Evolutionary conservation across 2,888 invertebrate species (phyloP).

Genomic region (Toxonevra muliebris): DNA sequence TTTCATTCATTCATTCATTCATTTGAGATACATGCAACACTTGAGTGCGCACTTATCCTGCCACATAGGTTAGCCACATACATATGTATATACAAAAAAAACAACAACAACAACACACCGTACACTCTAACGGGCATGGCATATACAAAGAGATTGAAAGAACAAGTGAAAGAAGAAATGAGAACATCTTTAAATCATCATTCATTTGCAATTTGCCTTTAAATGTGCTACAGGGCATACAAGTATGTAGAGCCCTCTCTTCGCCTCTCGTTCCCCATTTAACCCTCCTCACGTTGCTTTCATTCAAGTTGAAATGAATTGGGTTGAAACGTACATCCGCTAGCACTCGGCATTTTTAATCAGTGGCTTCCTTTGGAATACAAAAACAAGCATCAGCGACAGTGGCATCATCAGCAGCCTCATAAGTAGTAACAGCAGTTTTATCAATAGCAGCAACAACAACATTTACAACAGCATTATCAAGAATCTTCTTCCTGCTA

Average conservation of each 20-base stretch:
- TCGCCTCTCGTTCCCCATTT: too few species aligned
- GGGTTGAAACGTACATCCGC: background rate
- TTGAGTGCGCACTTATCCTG: background rate
- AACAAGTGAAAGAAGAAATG: background rate
- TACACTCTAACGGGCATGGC: background rate
- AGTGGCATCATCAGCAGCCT: background rate
- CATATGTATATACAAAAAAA: too few species aligned
- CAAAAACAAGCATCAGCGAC: slow-evolving; percentile 8
- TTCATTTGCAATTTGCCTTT: too few species aligned
- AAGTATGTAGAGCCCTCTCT: too few species aligned
- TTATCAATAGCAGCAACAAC: background rate
- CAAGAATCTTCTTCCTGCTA: too few species aligned
- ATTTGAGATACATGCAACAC: background rate
- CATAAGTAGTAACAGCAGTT: background rate
- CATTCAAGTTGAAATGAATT: too few species aligned
- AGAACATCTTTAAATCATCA: too few species aligned
- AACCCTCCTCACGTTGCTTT: too few species aligned
- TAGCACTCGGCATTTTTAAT: slow-evolving; percentile 23
- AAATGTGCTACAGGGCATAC: too few species aligned
- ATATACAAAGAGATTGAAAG: background rate
- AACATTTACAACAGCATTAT: slow-evolving; percentile 2
- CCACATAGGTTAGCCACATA: too few species aligned
- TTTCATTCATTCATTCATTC: background rate
- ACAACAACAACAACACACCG: too few species aligned
- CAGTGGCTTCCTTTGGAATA: slow-evolving; percentile 36